Evolutionary conservation across 2,113 vertebrate species (phyloP).

Genomic region (Phocoena phocoena): DNA sequence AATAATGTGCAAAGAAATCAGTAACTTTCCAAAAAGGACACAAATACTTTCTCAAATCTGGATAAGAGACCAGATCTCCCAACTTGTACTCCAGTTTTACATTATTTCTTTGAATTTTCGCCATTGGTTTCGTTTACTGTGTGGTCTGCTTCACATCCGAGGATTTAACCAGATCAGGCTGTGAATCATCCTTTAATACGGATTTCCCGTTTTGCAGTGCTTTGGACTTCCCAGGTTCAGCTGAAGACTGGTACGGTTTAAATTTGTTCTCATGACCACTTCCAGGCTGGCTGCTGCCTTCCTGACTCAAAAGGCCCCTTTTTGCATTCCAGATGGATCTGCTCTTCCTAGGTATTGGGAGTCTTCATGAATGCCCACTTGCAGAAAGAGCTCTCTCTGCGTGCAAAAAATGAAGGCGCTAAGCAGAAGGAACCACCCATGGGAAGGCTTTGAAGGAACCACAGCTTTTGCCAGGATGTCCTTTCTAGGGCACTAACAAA

Average conservation of each 20-base stretch:
- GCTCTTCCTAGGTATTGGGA: background rate
- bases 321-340: accelerated
- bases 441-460: background rate
- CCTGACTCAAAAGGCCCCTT: background rate
- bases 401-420: background rate
- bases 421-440: background rate
- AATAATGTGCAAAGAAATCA: background rate
- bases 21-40: background rate
- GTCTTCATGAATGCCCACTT: background rate
- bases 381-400: background rate
- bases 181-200: background rate
- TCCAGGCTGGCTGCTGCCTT: background rate
- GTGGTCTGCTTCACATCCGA: background rate
- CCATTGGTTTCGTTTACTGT: accelerated
- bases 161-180: background rate
- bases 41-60: no score
- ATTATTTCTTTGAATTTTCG: background rate
- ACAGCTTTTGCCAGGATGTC: background rate
- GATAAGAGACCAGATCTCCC: background rate
- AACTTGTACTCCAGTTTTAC: background rate
- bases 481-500: background rate
- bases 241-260: background rate
- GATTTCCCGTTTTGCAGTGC: no score
- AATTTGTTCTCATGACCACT: background rate
- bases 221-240: background rate